These are phyloP conservation scores for Pristiophorus japonicus DNA, from an alignment of 2,113 vertebrate genomes.

Conservation along the genomic window DNA sequence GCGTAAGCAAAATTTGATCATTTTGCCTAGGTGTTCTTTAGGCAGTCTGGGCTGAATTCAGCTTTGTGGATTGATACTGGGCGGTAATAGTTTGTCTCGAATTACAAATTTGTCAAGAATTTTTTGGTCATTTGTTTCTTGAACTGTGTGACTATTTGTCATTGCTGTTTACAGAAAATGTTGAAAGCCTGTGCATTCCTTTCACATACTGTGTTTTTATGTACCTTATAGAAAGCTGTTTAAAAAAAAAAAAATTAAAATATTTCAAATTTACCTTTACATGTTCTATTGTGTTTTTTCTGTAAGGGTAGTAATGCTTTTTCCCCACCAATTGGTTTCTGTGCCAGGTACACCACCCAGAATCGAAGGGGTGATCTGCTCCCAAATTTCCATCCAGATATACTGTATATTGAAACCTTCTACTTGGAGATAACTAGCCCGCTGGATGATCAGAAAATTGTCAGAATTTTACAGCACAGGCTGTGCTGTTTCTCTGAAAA, in stretches of 20 bases:
- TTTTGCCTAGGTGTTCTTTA: constrained; percentile 26
- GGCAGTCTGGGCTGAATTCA: constrained; percentile 35
- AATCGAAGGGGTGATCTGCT: neutral
- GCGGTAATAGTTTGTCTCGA: constrained; percentile 27
- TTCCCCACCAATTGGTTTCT: neutral
- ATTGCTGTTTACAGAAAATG: constrained; percentile 36
- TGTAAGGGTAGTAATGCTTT: neutral
- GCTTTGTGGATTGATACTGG: constrained; percentile 19
- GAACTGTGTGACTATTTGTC: constrained; percentile 31
- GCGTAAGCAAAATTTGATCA: constrained; percentile 37
- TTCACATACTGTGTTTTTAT: constrained; percentile 37
- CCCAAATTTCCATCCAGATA: neutral
- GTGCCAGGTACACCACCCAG: neutral
- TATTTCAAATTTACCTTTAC: constrained; percentile 30
- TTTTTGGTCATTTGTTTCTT: constrained; percentile 34
- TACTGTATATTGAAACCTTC: neutral
- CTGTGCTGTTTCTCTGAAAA: neutral
- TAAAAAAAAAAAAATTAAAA: constrained; percentile 33
- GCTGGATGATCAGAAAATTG: neutral
- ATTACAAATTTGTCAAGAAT: constrained; percentile 17
- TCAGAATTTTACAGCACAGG: neutral
- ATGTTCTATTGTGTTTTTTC: neutral
- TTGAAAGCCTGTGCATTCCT: constrained; percentile 35
- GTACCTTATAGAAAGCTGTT: constrained; percentile 36
- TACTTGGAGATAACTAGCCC: neutral